Conservation (phyloP, 2,888 invertebrate genomes). For the Yponomeuta malinellus region DNA sequence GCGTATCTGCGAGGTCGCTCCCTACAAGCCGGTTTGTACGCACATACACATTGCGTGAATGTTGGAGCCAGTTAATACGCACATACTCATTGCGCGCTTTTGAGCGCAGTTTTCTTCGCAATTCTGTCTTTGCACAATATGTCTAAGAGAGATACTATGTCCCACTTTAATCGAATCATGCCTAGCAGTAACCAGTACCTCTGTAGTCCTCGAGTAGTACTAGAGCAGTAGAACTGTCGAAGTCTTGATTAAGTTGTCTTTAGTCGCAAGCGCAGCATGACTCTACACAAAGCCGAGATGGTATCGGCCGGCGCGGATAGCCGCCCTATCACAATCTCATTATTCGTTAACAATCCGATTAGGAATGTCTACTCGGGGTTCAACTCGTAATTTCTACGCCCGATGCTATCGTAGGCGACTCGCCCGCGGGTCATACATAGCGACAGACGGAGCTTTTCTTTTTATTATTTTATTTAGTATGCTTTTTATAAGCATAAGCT, state of each 20-base stretch:
- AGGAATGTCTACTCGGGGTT: conserved; percentile 36
- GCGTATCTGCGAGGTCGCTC: too few species aligned
- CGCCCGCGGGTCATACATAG: background rate
- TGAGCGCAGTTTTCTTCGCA: too few species aligned
- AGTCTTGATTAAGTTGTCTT: conserved; percentile 39
- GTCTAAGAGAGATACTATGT: too few species aligned
- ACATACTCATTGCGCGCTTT: too few species aligned
- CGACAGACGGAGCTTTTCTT: background rate
- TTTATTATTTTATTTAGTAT: background rate
- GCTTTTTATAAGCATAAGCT: background rate
- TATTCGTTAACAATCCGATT: conserved; percentile 47
- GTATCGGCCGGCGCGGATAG: conserved; percentile 38
- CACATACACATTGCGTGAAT: too few species aligned
- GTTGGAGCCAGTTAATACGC: too few species aligned
- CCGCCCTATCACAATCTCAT: conserved; percentile 44
- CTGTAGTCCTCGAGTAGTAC: too few species aligned
- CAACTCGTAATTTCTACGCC: conserved; percentile 13
- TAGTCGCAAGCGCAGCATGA: conserved; percentile 27
- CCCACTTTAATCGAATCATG: too few species aligned
- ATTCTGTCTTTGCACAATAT: too few species aligned
- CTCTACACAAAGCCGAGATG: conserved; percentile 27
- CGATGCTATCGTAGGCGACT: background rate
- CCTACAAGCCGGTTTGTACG: too few species aligned
- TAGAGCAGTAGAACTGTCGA: too few species aligned
- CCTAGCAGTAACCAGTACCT: too few species aligned